phyloP scores from a whole-genome alignment of 2,797 vertebrate genomes.

The Characodon lateralis region DNA sequence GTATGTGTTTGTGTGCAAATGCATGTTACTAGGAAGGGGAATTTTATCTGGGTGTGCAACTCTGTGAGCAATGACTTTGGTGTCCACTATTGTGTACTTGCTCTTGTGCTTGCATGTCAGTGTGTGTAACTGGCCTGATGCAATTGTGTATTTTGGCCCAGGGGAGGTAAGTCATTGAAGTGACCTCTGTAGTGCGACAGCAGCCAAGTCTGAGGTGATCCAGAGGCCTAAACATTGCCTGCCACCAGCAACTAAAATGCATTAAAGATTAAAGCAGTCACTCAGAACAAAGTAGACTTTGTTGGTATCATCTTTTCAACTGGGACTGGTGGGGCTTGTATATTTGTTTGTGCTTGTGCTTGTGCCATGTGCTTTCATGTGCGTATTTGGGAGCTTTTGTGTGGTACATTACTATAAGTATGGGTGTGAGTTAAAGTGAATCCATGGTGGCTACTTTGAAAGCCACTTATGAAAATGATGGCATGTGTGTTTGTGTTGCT shows the following conservation, averaged over 20 bases:
- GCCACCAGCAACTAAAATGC: constrained; percentile 62
- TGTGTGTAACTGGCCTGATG: constrained; percentile 62
- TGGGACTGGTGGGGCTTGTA: constrained; percentile 21
- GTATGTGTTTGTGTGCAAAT: constrained; percentile 6
- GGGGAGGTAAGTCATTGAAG: constrained; percentile 68
- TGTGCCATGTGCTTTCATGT: not conserved
- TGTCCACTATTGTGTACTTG: constrained; percentile 16
- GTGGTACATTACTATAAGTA: constrained; percentile 12
- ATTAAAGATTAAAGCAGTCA: constrained; percentile 71
- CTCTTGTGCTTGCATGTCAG: constrained; percentile 28
- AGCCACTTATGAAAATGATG: constrained; percentile 32
- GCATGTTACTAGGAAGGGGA: not conserved
- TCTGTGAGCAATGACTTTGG: not conserved
- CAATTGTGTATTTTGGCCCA: constrained; percentile 55
- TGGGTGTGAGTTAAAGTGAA: constrained; percentile 25
- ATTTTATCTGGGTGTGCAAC: constrained; percentile 30
- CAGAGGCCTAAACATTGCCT: constrained; percentile 58
- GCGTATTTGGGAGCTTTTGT: constrained; percentile 19
- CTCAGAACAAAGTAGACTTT: constrained; percentile 68
- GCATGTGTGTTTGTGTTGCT: constrained; percentile 3
- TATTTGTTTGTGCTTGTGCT: constrained; percentile 12
- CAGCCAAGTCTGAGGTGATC: constrained; percentile 63
- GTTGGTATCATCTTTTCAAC: constrained; percentile 35
- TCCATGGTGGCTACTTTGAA: constrained; percentile 37
- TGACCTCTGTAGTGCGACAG: constrained; percentile 75